Base-by-base conservation (phyloP, 1,140 invertebrate species). In the Anoplophora glabripennis region DNA sequence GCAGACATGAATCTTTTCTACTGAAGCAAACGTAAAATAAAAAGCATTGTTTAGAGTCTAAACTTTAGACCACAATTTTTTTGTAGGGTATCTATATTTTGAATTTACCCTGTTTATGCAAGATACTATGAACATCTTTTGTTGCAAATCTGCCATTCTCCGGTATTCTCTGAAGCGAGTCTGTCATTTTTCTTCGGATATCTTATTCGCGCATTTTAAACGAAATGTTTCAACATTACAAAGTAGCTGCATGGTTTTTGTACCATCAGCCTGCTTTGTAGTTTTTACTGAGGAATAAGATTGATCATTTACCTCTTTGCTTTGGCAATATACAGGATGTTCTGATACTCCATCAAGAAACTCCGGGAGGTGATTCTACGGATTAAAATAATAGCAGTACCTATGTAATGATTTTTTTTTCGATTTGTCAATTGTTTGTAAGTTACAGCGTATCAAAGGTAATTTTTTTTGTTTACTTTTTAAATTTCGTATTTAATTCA, bases 51-150 rank as follows among this genome's bases (percentile, higher is more conserved):
- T 47, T 18, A n/a, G n/a, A n/a, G n/a, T n/a, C n/a, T n/a, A n/a
- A n/a, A n/a, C n/a, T n/a, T n/a, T n/a, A 47, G 45, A 47, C 45
- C 45, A 47, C 45, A 28, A 18, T 9, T 47, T 47, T 47, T 47
- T 47, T 47, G 14, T 47, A 18, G 45, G 14, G 18, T 47, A 47
- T 21, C 45, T 17, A 21, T 47, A 47, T 47, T 21, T 47, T 33
- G 45, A 28, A 18, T 47, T 47, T 47, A 47, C 33, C 14, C 14
- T 47, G 11, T 17, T 12, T 18, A 21, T 47, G 18, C 45, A 47
- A 47, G 9, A 47, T 47, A 21, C 45, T 18, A 47, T 47, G 18
- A 18, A 47, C 18, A 47, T 47, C 18, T 0, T 47, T 47, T 47
- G 14, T 47, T 47, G 45, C 14, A 47, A 18, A 47, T 47, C 45